phyloP scores from a whole-genome alignment of 2,797 vertebrate genomes.

The Smutsia temminckii region DNA sequence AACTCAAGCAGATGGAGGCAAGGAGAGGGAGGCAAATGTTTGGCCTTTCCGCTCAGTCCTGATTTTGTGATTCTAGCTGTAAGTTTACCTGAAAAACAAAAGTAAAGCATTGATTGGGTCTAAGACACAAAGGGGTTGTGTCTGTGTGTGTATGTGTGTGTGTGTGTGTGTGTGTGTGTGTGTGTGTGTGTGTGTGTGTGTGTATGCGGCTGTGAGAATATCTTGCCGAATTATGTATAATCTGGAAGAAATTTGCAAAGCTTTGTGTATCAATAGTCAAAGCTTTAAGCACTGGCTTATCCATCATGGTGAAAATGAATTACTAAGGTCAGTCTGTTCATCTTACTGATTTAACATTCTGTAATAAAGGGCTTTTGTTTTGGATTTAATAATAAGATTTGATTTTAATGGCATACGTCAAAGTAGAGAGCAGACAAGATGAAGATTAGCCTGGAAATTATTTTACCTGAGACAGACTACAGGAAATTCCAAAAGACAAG shows the following conservation, averaged over 20 bases:
- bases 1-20: constrained; percentile 29
- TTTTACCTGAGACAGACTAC: constrained; percentile 67
- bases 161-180: not conserved
- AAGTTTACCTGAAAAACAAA: constrained; percentile 38
- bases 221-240: constrained; percentile 40
- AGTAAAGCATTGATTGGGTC: not conserved
- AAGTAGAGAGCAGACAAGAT: constrained; percentile 31
- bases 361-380: constrained; percentile 45
- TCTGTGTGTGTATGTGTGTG: not conserved
- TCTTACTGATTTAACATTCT: constrained; percentile 42
- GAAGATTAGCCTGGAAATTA: constrained; percentile 57
- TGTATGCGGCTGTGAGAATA: not conserved
- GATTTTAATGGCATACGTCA: constrained; percentile 47
- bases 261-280: constrained; percentile 17
- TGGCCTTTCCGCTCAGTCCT: not conserved
- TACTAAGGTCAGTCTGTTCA: constrained; percentile 8
- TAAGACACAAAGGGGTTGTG: not conserved
- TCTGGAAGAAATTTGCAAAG: constrained; percentile 8
- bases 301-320: constrained; percentile 29
- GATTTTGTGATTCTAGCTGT: constrained; percentile 37
- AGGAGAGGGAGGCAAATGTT: constrained; percentile 30
- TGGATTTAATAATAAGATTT: constrained; percentile 42
- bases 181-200: not conserved
- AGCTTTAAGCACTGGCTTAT: constrained; percentile 31
- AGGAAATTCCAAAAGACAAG: constrained; percentile 44